Evolutionary conservation across 2,888 invertebrate genomes (phyloP).

Genomic region (Chaitophorus viminalis): DNA sequence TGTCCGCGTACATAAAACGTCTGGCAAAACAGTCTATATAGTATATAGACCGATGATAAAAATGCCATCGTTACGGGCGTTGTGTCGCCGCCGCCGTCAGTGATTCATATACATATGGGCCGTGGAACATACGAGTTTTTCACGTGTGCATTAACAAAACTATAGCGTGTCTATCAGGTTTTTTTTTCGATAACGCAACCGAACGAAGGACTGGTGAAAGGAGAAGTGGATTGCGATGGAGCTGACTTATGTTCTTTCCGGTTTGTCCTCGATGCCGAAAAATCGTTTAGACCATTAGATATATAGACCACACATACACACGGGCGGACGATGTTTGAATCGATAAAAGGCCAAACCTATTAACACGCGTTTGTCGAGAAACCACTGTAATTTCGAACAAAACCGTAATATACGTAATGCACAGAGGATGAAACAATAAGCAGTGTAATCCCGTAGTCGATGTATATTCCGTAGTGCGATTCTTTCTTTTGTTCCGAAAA

Average conservation of each 20-base stretch:
- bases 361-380: slow-evolving; percentile 3
- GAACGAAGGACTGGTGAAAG: neutral
- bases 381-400: neutral
- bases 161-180: neutral
- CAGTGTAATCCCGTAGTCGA: neutral
- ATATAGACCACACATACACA: neutral
- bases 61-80: neutral
- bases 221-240: neutral
- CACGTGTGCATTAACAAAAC: slow-evolving; percentile 27
- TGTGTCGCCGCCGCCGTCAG: slow-evolving; percentile 4
- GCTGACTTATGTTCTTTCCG: neutral
- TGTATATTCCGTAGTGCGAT: neutral
- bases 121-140: neutral
- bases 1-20: neutral
- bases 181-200: neutral
- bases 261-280: neutral
- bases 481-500: neutral
- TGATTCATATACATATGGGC: neutral
- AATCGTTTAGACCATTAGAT: slow-evolving; percentile 1
- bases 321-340: neutral
- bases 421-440: neutral
- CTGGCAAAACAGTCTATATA: neutral
- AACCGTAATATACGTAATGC: neutral
- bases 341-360: slow-evolving; percentile 33
- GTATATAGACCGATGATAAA: slow-evolving; percentile 7